Evolutionary conservation across 1,140 invertebrate species (phyloP).

Genomic region (Polyergus mexicanus): DNA sequence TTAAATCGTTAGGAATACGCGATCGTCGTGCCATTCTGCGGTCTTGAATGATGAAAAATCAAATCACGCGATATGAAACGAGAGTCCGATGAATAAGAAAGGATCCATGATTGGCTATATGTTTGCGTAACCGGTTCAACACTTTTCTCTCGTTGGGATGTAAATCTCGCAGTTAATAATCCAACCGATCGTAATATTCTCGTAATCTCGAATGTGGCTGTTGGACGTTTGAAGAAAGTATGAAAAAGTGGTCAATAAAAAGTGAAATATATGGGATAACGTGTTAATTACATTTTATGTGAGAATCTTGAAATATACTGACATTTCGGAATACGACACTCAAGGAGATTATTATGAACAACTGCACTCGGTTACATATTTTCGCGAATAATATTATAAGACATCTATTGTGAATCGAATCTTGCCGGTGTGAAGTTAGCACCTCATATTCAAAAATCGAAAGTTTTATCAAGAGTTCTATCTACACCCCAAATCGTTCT

Average conservation of each 20-base stretch:
- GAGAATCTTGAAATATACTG: not conserved
- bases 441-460: too few relatives aligned
- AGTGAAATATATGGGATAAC: not conserved
- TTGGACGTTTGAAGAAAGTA: conserved; percentile 11
- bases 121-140: not conserved
- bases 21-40: conserved; percentile 9
- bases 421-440: too few relatives aligned
- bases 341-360: not conserved
- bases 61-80: not conserved
- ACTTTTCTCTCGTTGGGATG: not conserved
- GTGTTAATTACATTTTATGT: conserved; percentile 28
- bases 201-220: not conserved
- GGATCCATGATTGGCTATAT: not conserved
- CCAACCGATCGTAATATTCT: not conserved
- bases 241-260: conserved; percentile 21
- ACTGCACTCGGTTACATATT: not conserved
- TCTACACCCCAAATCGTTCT: too few relatives aligned
- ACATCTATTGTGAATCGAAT: not conserved
- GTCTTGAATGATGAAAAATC: conserved; percentile 18
- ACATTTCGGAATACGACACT: not conserved
- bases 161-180: conserved; percentile 22
- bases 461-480: too few relatives aligned
- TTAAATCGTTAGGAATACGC: conserved; percentile 18
- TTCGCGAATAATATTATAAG: conserved; percentile 12
- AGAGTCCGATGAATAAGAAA: not conserved